Percentiles rank a stretch among this genome's conserved stretches.
Conservation (phyloP, 2,113 vertebrate species). For the Equus przewalskii region DNA sequence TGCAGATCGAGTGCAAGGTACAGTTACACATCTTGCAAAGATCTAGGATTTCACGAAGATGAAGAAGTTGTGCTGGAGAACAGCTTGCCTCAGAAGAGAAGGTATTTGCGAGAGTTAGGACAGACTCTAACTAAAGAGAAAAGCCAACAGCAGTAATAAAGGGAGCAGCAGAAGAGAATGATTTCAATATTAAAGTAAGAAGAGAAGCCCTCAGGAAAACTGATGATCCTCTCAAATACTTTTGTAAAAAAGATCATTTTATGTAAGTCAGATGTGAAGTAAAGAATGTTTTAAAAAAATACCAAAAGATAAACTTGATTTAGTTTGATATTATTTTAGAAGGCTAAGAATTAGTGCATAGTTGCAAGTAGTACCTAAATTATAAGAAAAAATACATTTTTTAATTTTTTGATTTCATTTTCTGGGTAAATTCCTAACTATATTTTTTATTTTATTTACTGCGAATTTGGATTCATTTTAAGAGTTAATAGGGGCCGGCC, state of each 20-base stretch:
- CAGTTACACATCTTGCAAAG: not conserved
- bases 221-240: not conserved
- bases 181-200: not conserved
- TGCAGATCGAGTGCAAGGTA: not conserved
- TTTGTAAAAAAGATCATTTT: not conserved
- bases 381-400: not conserved
- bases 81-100: not conserved
- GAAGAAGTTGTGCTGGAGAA: not conserved
- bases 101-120: not conserved
- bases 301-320: not conserved
- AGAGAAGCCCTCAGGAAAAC: slow-evolving; percentile 23
- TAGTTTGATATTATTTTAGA: not conserved
- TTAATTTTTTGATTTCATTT: not conserved
- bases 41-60: not conserved
- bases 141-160: not conserved
- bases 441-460: not conserved
- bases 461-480: slow-evolving; percentile 41
- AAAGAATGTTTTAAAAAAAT: not conserved
- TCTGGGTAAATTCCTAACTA: not conserved
- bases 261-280: slow-evolving; percentile 11
- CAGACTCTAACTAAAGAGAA: not conserved
- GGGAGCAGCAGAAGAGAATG: not conserved
- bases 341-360: slow-evolving; percentile 32
- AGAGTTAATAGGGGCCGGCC: not conserved
- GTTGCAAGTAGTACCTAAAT: not conserved